Percentiles rank a stretch among this genome's conserved stretches.
phyloP scores from a whole-genome alignment of 2,888 invertebrate genomes.

The Epistrophe grossulariae region DNA sequence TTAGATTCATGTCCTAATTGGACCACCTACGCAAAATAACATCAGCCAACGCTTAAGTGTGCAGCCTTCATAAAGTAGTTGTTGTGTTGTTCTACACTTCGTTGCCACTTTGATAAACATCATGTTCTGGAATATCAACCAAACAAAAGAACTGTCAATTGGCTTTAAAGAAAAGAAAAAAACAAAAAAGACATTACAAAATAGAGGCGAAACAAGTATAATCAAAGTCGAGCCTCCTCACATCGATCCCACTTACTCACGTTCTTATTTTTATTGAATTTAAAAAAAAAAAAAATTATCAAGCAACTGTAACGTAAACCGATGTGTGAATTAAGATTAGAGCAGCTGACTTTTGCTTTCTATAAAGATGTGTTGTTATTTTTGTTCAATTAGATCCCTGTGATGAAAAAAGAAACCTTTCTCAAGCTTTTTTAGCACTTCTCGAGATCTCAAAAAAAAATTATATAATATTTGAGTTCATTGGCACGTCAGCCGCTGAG shows the following conservation, averaged over 20 bases:
- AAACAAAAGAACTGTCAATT: conserved; percentile 7
- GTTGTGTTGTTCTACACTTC: conserved; percentile 5
- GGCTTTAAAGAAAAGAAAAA: too few species aligned
- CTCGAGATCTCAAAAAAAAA: background rate
- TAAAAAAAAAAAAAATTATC: background rate
- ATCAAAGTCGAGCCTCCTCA: conserved; percentile 22
- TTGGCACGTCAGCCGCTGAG: background rate
- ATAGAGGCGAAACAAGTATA: conserved; percentile 1
- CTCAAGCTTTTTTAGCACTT: background rate
- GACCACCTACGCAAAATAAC: conserved; percentile 21
- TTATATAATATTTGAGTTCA: conserved; percentile 17
- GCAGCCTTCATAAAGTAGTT: conserved; percentile 9
- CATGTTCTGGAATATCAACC: background rate
- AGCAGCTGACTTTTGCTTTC: conserved; percentile 31
- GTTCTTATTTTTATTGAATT: conserved; percentile 9
- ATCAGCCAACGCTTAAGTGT: conserved; percentile 7
- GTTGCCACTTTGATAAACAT: conserved; percentile 6
- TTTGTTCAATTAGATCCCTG: background rate
- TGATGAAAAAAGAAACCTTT: background rate
- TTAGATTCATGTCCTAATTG: conserved; percentile 57
- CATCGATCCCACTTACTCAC: conserved; percentile 22
- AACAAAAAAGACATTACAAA: background rate
- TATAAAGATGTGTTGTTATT: background rate
- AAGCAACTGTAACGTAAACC: background rate
- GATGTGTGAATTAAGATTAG: conserved; percentile 30